A percentile compares a stretch with the other conserved stretches of the same genome.
Evolutionary conservation across 2,113 vertebrate genomes (phyloP).

Genomic region (Hemiscyllium ocellatum): DNA sequence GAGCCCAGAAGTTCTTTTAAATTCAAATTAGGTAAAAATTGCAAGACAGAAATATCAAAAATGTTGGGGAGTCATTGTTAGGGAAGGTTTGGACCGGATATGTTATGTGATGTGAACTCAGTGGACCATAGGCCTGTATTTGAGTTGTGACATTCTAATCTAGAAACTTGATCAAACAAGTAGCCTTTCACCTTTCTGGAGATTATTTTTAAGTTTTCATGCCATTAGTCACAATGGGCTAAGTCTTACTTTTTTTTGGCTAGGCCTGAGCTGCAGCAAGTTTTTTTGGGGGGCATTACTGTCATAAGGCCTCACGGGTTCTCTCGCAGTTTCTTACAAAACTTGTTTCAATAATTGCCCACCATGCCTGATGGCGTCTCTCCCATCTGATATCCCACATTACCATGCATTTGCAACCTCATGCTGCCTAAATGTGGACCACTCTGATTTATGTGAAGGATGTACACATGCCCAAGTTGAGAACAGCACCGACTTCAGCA

Average conservation of each 20-base stretch:
- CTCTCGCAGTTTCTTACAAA: no score
- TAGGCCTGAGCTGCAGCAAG: no score
- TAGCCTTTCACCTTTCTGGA: not conserved
- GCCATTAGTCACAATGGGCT: not conserved
- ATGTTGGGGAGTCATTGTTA: not conserved
- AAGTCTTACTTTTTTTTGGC: not conserved
- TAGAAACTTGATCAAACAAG: not conserved
- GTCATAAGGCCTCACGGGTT: no score
- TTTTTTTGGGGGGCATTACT: no score
- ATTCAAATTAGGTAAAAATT: not conserved
- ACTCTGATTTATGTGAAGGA: not conserved
- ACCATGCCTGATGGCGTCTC: no score
- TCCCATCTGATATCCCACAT: no score
- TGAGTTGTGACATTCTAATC: not conserved
- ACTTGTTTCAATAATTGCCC: no score
- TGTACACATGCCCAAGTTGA: not conserved
- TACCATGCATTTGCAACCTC: not conserved
- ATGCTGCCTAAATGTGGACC: not conserved
- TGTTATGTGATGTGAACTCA: not conserved
- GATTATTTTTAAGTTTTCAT: not conserved
- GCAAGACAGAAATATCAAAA: not conserved
- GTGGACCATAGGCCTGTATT: not conserved
- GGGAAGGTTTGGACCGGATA: not conserved
- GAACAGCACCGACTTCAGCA: not conserved
- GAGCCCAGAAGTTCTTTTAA: not conserved